Conservation (phyloP, 2,888 invertebrate species). For the Chymomyza caudatula region DNA sequence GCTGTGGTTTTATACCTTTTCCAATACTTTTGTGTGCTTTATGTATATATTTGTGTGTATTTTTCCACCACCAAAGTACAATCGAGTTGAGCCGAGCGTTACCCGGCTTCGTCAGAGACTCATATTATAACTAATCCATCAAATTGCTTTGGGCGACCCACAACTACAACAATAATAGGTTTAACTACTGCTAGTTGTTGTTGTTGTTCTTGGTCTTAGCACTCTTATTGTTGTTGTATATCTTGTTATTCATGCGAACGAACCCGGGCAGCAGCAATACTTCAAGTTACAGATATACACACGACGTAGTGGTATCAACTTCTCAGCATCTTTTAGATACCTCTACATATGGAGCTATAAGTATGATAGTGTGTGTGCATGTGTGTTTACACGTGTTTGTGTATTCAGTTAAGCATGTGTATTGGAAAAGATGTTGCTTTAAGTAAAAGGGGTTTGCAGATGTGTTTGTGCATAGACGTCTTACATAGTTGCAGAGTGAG, state of each 20-base stretch:
- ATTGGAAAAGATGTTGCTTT: conserved; percentile 43
- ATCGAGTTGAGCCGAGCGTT: conserved; percentile 19
- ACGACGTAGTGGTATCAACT: conserved; percentile 56
- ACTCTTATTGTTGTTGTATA: conserved; percentile 17
- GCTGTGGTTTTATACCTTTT: conserved; percentile 64
- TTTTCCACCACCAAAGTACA: conserved; percentile 56
- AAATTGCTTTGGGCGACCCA: conserved; percentile 63
- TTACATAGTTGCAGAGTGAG: background rate
- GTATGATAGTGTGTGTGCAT: conserved; percentile 10
- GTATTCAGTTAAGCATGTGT: conserved; percentile 10
- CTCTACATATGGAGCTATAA: conserved; percentile 35
- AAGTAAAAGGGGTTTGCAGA: conserved; percentile 36
- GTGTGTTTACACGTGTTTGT: conserved; percentile 13
- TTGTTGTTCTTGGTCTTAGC: conserved; percentile 6
- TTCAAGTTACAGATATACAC: conserved; percentile 61
- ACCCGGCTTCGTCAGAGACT: conserved; percentile 29
- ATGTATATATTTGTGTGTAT: conserved; percentile 23
- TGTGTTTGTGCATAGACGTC: background rate
- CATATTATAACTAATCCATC: conserved; percentile 67
- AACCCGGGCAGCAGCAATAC: conserved; percentile 48
- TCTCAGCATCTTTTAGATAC: conserved; percentile 62
- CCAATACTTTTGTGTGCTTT: conserved; percentile 47
- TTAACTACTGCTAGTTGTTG: conserved; percentile 52
- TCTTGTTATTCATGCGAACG: conserved; percentile 43
- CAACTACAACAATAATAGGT: conserved; percentile 60